These are phyloP conservation scores for Tenthredo notha DNA, from an alignment of 2,888 invertebrate genomes.

Conservation along the genomic window DNA sequence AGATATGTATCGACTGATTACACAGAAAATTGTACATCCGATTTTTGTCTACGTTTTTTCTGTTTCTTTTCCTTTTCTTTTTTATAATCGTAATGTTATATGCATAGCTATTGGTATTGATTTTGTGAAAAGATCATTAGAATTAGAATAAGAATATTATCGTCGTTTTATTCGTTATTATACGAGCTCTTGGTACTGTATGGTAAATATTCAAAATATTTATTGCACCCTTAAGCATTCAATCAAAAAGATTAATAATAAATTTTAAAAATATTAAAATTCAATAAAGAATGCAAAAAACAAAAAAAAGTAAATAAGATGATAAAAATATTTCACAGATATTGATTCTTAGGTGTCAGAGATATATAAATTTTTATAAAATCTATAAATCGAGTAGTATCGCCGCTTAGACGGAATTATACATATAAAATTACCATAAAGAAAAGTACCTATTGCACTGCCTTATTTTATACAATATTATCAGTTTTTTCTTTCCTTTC, in stretches of 20 bases:
- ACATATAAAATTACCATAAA: slow-evolving; percentile 14
- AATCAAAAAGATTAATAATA: slow-evolving; percentile 15
- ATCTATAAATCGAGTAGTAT: neutral
- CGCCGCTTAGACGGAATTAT: neutral
- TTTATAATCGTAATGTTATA: slow-evolving; percentile 27
- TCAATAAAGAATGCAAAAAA: neutral
- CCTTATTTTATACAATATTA: slow-evolving; percentile 1
- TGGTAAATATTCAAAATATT: slow-evolving; percentile 12
- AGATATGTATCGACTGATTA: neutral
- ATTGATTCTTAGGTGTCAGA: slow-evolving; percentile 18
- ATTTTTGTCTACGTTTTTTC: neutral
- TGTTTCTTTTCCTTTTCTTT: no score
- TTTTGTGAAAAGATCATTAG: slow-evolving; percentile 39
- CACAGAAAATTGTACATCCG: neutral
- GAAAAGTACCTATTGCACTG: slow-evolving; percentile 3
- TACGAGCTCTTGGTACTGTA: slow-evolving; percentile 30
- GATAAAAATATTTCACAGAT: neutral
- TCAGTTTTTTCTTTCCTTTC: neutral
- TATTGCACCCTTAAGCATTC: slow-evolving; percentile 40
- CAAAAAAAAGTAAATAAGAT: neutral
- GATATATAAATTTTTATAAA: slow-evolving; percentile 5
- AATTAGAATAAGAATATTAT: neutral
- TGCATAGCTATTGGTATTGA: slow-evolving; percentile 40
- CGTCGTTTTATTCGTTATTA: neutral
- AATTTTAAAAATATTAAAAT: slow-evolving; percentile 3